Evolutionary conservation across 2,113 vertebrate genomes (phyloP).

Genomic region (Pteropus alecto): DNA sequence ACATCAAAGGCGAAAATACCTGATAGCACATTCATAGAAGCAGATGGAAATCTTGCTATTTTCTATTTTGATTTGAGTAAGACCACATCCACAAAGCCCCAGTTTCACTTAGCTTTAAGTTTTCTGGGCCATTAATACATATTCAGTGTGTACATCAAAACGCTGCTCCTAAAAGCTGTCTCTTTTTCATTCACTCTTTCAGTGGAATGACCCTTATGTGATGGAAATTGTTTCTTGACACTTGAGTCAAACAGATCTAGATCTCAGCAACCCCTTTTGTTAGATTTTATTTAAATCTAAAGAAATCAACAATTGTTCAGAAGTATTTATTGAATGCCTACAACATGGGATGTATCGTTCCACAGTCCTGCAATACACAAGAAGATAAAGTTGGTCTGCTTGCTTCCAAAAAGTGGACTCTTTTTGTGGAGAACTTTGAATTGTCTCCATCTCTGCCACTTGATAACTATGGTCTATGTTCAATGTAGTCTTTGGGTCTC

Average conservation of each 20-base stretch:
- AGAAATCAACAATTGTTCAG: background rate
- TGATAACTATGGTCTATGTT: background rate
- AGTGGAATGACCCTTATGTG: background rate
- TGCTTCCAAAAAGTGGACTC: background rate
- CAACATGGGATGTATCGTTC: background rate
- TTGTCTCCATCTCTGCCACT: background rate
- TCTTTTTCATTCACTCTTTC: slow-evolving; percentile 1
- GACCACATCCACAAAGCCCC: background rate
- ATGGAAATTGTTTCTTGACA: background rate
- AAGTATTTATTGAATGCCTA: background rate
- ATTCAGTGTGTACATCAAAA: background rate
- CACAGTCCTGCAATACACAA: background rate
- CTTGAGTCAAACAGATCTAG: background rate
- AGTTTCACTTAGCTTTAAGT: background rate
- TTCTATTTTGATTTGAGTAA: background rate
- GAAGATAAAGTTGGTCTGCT: background rate
- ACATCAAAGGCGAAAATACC: background rate
- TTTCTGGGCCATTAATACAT: background rate
- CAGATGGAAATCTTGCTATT: background rate
- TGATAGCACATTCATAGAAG: background rate
- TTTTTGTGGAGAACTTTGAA: background rate
- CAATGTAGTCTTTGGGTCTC: background rate
- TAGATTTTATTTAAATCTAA: background rate
- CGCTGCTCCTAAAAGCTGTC: background rate
- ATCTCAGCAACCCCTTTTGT: background rate